phyloP scores from a whole-genome alignment of 1,140 invertebrate genomes.

The Drosophila ficusphila region DNA sequence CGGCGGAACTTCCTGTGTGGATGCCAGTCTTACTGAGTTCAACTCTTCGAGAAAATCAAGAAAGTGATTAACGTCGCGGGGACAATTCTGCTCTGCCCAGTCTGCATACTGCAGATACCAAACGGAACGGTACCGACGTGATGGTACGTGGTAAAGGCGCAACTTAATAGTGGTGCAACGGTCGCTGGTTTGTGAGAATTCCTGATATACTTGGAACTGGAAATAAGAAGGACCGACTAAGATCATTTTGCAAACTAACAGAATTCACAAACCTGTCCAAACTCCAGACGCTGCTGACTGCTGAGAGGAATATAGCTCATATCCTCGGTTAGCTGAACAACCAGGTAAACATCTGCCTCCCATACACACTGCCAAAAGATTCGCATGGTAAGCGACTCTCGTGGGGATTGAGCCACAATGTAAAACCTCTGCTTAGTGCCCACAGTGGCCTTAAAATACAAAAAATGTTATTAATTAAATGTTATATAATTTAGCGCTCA shows the following conservation, averaged over 20 bases:
- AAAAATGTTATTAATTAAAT: neutral
- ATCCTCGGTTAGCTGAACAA: constrained; percentile 90
- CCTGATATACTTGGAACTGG: constrained; percentile 89
- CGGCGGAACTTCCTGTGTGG: constrained; percentile 87
- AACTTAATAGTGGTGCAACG: constrained; percentile 87
- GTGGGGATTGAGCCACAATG: constrained; percentile 92
- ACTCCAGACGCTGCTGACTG: constrained; percentile 85
- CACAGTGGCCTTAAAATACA: constrained; percentile 87
- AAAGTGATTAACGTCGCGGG: constrained; percentile 88
- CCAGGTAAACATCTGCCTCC: constrained; percentile 92
- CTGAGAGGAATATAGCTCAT: constrained; percentile 86
- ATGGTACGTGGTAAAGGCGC: constrained; percentile 85
- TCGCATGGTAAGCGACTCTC: constrained; percentile 69
- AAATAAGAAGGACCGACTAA: neutral
- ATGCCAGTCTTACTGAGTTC: constrained; percentile 91
- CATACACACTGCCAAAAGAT: constrained; percentile 95
- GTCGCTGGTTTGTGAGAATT: constrained; percentile 87
- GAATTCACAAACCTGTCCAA: constrained; percentile 85
- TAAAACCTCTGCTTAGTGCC: constrained; percentile 92
- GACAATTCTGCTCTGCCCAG: constrained; percentile 90
- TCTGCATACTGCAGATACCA: constrained; percentile 93
- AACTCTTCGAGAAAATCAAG: constrained; percentile 93
- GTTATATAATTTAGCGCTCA: neutral
- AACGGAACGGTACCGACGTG: constrained; percentile 87
- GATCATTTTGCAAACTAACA: too few species aligned